Evolutionary conservation across 2,888 invertebrate species (phyloP).

Genomic region (Mythimna impura): DNA sequence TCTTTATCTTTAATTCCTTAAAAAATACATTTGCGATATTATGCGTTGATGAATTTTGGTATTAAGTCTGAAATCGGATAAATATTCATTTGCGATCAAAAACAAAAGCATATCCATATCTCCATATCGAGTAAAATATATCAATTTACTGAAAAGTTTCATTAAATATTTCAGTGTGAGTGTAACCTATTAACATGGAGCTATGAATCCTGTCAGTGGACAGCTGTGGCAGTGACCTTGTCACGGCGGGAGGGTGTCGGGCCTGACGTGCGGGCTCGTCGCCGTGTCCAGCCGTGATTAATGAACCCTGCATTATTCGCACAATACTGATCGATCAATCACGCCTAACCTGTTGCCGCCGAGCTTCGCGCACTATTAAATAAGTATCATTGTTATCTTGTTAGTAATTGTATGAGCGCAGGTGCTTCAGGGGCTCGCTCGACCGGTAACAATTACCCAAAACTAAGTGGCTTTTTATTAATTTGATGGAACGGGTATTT

Average conservation of each 20-base stretch:
- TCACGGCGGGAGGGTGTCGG: slow-evolving; percentile 47
- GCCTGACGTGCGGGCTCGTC: slow-evolving; percentile 36
- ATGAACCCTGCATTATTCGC: slow-evolving; percentile 72
- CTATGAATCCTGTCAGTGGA: slow-evolving; percentile 7
- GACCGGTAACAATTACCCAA: slow-evolving; percentile 25
- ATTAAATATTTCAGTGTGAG: background rate
- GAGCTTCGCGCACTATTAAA: slow-evolving; percentile 55
- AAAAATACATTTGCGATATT: no score
- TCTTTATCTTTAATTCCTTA: no score
- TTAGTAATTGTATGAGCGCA: slow-evolving; percentile 47
- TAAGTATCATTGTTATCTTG: slow-evolving; percentile 61
- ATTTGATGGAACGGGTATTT: slow-evolving; percentile 19
- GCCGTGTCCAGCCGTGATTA: slow-evolving; percentile 69
- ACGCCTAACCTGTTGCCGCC: slow-evolving; percentile 73
- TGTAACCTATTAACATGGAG: slow-evolving; percentile 1
- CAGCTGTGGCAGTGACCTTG: slow-evolving; percentile 58
- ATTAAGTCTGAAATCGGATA: no score
- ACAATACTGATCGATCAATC: slow-evolving; percentile 73
- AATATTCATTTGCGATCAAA: no score
- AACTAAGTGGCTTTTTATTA: slow-evolving; percentile 23
- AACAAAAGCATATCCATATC: no score
- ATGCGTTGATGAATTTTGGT: no score
- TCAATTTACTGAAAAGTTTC: background rate
- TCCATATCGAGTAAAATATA: background rate
- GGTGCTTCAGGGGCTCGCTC: slow-evolving; percentile 34